phyloP scores from a whole-genome alignment of 2,113 vertebrate genomes.

The Stigmatopora nigra region DNA sequence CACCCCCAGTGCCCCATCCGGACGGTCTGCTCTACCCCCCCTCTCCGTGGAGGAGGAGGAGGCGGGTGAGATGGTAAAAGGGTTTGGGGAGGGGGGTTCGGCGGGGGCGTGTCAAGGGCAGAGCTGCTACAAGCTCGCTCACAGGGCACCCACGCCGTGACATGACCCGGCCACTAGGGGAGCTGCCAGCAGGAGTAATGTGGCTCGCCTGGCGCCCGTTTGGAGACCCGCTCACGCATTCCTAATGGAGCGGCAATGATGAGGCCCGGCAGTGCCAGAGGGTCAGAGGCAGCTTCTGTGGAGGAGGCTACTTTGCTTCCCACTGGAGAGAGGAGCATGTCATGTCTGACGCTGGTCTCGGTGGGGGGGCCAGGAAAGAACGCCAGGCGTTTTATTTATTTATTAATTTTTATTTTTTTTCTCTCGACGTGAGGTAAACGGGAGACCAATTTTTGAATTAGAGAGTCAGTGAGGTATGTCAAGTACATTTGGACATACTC shows the following conservation, averaged over 20 bases:
- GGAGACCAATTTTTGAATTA: conserved; percentile 34
- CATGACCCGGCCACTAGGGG: conserved; percentile 72
- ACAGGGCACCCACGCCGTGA: conserved; percentile 73
- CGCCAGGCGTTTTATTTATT: conserved; percentile 19
- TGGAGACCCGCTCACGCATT: conserved; percentile 64
- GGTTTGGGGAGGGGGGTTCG: background rate
- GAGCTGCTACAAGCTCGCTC: conserved; percentile 72
- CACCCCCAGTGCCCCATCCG: conserved; percentile 71
- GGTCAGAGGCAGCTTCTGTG: conserved; percentile 71
- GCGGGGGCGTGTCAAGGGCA: conserved; percentile 69
- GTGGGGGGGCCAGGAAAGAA: conserved; percentile 32
- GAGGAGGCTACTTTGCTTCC: conserved; percentile 51
- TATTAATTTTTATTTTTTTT: background rate
- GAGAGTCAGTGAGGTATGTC: conserved; percentile 21
- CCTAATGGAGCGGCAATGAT: conserved; percentile 73
- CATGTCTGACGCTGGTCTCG: conserved; percentile 66
- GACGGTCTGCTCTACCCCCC: conserved; percentile 60
- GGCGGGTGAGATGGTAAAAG: conserved; percentile 28
- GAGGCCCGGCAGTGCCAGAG: conserved; percentile 69
- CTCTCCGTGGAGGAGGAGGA: conserved; percentile 53
- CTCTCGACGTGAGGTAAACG: conserved; percentile 49
- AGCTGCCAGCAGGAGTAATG: conserved; percentile 67
- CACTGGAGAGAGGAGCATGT: conserved; percentile 59
- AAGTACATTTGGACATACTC: conserved; percentile 16
- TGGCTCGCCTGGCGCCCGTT: conserved; percentile 58